Conservation (phyloP, 1,140 invertebrate genomes). For the Drosophila ananassae region DNA sequence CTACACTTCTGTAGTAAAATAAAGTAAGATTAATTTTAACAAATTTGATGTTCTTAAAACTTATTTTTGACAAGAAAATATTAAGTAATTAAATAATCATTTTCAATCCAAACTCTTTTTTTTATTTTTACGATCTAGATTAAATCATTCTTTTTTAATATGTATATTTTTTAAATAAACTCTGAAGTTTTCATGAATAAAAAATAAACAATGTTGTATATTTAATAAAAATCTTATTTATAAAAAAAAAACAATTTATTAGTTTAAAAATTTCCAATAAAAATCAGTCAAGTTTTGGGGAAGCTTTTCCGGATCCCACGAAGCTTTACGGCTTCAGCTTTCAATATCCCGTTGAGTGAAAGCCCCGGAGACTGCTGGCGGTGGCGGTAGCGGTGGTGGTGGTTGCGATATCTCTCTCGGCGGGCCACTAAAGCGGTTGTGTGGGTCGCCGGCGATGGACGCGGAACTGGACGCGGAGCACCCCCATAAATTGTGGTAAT, state of each 20-base stretch:
- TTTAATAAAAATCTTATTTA: neutral
- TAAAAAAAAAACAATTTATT: neutral
- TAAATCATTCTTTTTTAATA: neutral
- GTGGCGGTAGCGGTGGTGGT: slow-evolving; percentile 18
- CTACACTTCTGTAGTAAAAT: slow-evolving; percentile 21
- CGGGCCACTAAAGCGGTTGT: slow-evolving; percentile 8
- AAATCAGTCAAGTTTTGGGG: neutral
- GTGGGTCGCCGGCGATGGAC: slow-evolving; percentile 18
- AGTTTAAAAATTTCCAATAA: neutral
- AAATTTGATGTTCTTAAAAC: neutral
- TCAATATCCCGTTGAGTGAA: slow-evolving; percentile 61
- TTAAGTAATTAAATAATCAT: slow-evolving; percentile 7
- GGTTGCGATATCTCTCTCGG: slow-evolving; percentile 6
- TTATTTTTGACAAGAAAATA: neutral
- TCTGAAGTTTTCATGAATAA: neutral
- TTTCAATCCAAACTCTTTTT: too few relatives aligned
- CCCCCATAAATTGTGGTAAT: slow-evolving; percentile 48
- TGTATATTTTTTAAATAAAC: neutral
- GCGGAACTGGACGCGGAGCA: slow-evolving; percentile 20
- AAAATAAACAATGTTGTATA: neutral
- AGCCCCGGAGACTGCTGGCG: slow-evolving; percentile 21
- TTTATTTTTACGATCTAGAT: neutral
- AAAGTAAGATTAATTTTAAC: neutral
- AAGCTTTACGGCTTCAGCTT: slow-evolving; percentile 52
- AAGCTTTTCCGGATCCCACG: slow-evolving; percentile 27